A percentile compares a stretch with the other conserved stretches of the same genome.
Evolutionary conservation across 2,888 invertebrate species (phyloP).

Genomic region (Zelleria hepariella): DNA sequence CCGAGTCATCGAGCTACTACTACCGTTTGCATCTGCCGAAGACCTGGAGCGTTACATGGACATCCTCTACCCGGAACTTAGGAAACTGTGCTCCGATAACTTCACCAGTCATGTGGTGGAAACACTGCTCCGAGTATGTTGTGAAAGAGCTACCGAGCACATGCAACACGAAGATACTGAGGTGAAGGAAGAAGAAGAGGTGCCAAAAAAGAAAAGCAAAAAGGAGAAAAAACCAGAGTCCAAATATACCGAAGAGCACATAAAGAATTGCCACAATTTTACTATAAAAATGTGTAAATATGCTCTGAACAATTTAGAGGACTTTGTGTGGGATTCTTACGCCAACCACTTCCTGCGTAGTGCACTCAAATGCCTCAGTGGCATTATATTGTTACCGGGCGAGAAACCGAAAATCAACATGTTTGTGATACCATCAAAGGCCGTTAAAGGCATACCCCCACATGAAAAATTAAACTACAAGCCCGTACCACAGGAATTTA

Average conservation of each 20-base stretch:
- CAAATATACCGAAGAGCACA: constrained; percentile 56
- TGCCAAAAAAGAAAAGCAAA: constrained; percentile 39
- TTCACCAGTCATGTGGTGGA: constrained; percentile 87
- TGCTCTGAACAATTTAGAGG: constrained; percentile 86
- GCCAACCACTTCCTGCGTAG: constrained; percentile 84
- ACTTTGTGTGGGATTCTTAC: constrained; percentile 83
- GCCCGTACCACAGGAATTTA: constrained; percentile 72
- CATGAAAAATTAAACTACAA: constrained; percentile 56
- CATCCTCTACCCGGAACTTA: constrained; percentile 75
- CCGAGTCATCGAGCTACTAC: constrained; percentile 80
- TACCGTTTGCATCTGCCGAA: constrained; percentile 76
- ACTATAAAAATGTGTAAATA: constrained; percentile 81
- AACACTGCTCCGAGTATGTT: constrained; percentile 73
- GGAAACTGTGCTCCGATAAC: constrained; percentile 80
- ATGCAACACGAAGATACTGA: constrained; percentile 25
- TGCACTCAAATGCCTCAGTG: constrained; percentile 78
- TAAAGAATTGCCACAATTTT: constrained; percentile 74
- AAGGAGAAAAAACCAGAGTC: constrained; percentile 22
- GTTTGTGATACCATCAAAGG: constrained; percentile 33
- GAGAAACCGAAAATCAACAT: constrained; percentile 56
- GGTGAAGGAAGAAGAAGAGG: constrained; percentile 25
- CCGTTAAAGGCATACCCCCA: constrained; percentile 46
- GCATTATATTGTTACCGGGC: constrained; percentile 70
- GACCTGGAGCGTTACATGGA: constrained; percentile 75
- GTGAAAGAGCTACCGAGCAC: constrained; percentile 61